Percentiles rank a stretch among this genome's conserved stretches.
phyloP scores from a whole-genome alignment of 2,797 vertebrate species.

The Lindbergichthys nudifrons region DNA sequence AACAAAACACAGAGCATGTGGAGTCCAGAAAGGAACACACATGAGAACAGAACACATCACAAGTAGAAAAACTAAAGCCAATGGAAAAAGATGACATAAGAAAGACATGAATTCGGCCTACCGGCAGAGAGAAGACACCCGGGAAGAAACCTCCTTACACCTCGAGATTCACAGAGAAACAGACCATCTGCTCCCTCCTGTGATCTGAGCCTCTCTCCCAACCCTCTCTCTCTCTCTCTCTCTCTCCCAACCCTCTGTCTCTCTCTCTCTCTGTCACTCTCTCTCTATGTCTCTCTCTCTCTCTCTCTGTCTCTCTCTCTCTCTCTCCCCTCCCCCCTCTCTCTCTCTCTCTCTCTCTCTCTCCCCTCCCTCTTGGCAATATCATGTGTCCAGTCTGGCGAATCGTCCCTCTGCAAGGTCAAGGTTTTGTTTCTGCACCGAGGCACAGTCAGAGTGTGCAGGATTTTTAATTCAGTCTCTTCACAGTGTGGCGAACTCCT shows the following conservation, averaged over 20 bases:
- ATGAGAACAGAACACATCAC: neutral
- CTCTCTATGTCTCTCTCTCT: constrained; percentile 16
- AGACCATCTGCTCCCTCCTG: constrained; percentile 64
- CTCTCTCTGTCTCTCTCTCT: neutral
- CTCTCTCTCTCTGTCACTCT: constrained; percentile 5
- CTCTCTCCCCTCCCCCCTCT: neutral
- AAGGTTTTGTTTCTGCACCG: constrained; percentile 59
- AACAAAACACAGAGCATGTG: neutral
- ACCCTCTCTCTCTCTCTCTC: constrained; percentile 49
- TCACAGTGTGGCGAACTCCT: constrained; percentile 1
- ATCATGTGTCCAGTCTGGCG: constrained; percentile 52
- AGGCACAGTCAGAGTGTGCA: neutral
- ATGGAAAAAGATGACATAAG: too few species aligned
- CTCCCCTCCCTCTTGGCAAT: constrained; percentile 31
- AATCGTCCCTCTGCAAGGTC: constrained; percentile 82
- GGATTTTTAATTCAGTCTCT: constrained; percentile 19
- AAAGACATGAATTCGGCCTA: constrained; percentile 28
- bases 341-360: neutral
- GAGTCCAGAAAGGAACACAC: too few species aligned
- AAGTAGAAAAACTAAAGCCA: constrained; percentile 27
- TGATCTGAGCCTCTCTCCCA: constrained; percentile 28
- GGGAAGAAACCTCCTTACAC: constrained; percentile 70
- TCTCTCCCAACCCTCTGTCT: too few species aligned
- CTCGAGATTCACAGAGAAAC: constrained; percentile 54
- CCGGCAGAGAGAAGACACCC: constrained; percentile 60